Evolutionary conservation across 2,797 vertebrate genomes (phyloP).

Genomic region (Oceanodroma leucorhoa): DNA sequence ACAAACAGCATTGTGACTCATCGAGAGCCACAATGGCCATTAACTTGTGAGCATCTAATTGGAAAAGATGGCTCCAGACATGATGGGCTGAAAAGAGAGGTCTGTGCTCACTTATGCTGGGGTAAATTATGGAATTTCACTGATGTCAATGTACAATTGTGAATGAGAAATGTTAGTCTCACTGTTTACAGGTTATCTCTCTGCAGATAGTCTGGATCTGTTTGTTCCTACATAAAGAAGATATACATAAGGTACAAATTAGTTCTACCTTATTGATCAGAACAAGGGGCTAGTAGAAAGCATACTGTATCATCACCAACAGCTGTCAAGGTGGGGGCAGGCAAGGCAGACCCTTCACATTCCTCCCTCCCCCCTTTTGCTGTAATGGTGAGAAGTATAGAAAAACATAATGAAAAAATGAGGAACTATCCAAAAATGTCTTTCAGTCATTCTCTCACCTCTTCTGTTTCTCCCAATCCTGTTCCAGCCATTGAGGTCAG

Average conservation of each 20-base stretch:
- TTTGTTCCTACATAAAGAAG: not conserved
- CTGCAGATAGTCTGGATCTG: not conserved
- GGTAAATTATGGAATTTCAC: not conserved
- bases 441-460: not conserved
- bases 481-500: not conserved
- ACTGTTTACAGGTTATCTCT: not conserved
- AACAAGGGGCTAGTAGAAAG: not conserved
- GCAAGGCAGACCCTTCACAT: not conserved
- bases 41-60: not conserved
- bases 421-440: not conserved
- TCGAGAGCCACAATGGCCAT: not conserved
- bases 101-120: not conserved
- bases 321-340: not conserved
- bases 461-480: not conserved
- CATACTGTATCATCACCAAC: not conserved
- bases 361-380: not conserved
- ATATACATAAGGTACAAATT: not conserved
- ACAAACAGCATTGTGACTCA: not conserved
- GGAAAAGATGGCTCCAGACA: not conserved
- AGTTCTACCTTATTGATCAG: not conserved
- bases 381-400: not conserved
- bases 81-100: accelerated
- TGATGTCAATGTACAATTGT: not conserved
- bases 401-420: accelerated
- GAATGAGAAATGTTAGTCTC: not conserved